Conservation (phyloP, 1,140 invertebrate genomes). For the Battus philenor region DNA sequence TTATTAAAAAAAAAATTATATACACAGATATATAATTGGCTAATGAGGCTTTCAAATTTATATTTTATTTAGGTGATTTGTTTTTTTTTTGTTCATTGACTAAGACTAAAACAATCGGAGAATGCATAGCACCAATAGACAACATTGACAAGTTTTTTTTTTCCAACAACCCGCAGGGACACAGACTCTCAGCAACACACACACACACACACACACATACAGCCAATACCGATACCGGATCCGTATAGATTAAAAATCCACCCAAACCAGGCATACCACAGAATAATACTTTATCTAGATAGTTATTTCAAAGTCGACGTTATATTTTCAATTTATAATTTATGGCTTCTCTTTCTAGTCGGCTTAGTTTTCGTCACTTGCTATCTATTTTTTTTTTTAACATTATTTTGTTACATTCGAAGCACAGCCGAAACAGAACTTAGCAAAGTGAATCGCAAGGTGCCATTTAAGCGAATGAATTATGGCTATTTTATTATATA, state of each 20-base stretch:
- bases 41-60: slow-evolving; percentile 68
- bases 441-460: slow-evolving; percentile 57
- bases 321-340: slow-evolving; percentile 5
- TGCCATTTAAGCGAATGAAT: slow-evolving; percentile 64
- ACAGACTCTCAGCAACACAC: slow-evolving; percentile 42
- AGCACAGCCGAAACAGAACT: slow-evolving; percentile 34
- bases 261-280: slow-evolving; percentile 10
- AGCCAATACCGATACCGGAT: slow-evolving; percentile 11
- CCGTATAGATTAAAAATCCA: slow-evolving; percentile 10
- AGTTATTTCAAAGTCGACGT: slow-evolving; percentile 13
- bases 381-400: slow-evolving; percentile 13
- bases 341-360: slow-evolving; percentile 11
- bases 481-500: slow-evolving; percentile 58
- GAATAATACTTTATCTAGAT: neutral
- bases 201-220: too few relatives aligned
- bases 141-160: slow-evolving; percentile 25
- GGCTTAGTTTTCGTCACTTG: neutral
- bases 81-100: slow-evolving; percentile 52
- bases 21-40: slow-evolving; percentile 71
- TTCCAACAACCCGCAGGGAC: slow-evolving; percentile 45
- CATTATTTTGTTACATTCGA: slow-evolving; percentile 21
- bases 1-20: slow-evolving; percentile 59
- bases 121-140: slow-evolving; percentile 61
- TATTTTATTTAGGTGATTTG: slow-evolving; percentile 53
- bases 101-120: slow-evolving; percentile 63